Conservation (phyloP, 2,113 vertebrate species). For the Dromaius novaehollandiae region DNA sequence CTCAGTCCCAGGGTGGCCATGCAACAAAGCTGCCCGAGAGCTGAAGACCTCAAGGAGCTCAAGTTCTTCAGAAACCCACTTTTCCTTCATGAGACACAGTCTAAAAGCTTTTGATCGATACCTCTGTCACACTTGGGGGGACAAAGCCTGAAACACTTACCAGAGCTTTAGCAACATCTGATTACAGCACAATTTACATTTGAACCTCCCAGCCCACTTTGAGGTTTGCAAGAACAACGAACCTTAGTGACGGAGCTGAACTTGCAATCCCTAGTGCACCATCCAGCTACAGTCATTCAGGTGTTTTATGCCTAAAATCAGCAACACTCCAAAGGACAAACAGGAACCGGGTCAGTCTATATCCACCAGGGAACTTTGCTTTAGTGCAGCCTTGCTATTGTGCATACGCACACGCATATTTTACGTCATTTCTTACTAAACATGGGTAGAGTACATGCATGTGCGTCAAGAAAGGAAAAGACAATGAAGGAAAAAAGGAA, state of each 20-base stretch:
- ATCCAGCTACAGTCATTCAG: not conserved
- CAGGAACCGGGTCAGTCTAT: not conserved
- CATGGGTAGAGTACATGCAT: fast-evolving
- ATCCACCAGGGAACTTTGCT: fast-evolving
- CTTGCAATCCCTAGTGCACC: not conserved
- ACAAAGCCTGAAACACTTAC: not conserved
- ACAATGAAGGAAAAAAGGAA: not conserved
- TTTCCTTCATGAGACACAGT: not conserved
- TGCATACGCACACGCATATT: not conserved
- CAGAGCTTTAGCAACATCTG: not conserved
- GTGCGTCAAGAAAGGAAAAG: not conserved
- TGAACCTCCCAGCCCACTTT: not conserved
- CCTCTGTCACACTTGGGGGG: not conserved
- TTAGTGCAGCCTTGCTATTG: fast-evolving
- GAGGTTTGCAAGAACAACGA: not conserved
- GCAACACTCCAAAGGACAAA: fast-evolving
- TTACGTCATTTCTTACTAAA: not conserved
- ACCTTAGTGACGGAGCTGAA: not conserved
- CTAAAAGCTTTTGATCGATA: not conserved
- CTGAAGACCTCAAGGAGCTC: not conserved
- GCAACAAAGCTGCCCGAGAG: not conserved
- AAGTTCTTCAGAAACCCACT: not conserved
- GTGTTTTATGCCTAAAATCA: not conserved
- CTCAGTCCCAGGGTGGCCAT: not conserved
- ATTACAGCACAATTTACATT: not conserved